These are phyloP conservation scores for Hypomecis atomaria DNA, from an alignment of 2,888 invertebrate species.

Conservation along the genomic window DNA sequence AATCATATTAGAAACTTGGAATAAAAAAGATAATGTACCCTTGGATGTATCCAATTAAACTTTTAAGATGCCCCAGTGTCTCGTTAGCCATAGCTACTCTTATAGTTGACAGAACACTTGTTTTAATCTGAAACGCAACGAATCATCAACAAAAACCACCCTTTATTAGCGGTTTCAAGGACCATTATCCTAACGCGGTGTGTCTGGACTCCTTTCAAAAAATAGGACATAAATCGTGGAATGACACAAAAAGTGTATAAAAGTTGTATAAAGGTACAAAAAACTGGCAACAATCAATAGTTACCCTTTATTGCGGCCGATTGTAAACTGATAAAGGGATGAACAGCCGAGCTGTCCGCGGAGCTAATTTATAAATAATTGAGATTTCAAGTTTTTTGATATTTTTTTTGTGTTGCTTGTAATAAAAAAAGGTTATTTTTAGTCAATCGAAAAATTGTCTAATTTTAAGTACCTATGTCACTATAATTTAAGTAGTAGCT, in stretches of 20 bases:
- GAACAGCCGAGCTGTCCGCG: constrained; percentile 79
- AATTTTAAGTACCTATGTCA: not conserved
- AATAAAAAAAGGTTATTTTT: not conserved
- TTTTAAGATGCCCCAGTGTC: too few species aligned
- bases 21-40: too few species aligned
- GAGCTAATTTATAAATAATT: constrained; percentile 84
- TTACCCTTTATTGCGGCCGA: constrained; percentile 81
- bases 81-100: not conserved
- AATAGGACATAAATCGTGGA: constrained; percentile 68
- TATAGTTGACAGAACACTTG: constrained; percentile 34
- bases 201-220: constrained; percentile 55
- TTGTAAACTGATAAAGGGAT: constrained; percentile 82
- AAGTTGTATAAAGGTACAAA: constrained; percentile 62
- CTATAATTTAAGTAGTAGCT: too few species aligned
- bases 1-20: too few species aligned
- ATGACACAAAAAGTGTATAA: constrained; percentile 67
- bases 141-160: constrained; percentile 31
- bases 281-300: constrained; percentile 71
- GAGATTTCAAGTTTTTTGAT: constrained; percentile 76
- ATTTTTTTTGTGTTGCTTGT: constrained; percentile 37
- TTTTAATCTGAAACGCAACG: constrained; percentile 33
- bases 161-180: constrained; percentile 64
- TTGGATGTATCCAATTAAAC: too few species aligned
- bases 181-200: constrained; percentile 61
- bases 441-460: not conserved